Conservation (phyloP, 2,888 invertebrate species). For the Xestobium rufovillosum region DNA sequence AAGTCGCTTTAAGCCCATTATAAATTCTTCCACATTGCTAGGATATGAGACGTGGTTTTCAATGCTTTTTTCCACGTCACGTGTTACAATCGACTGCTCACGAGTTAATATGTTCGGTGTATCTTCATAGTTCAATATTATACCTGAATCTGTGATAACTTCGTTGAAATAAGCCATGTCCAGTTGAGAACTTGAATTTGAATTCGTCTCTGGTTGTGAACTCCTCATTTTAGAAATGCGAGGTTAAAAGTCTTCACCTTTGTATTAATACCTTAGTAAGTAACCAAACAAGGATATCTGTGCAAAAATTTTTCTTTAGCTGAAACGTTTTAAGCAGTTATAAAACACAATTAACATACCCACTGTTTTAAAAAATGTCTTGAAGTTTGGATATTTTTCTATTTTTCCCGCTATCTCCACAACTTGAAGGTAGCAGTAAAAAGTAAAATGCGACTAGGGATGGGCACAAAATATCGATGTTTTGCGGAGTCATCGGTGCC, state of each 20-base stretch:
- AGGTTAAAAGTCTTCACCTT: conserved; percentile 17
- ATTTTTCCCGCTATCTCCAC: no score
- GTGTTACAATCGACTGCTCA: conserved; percentile 37
- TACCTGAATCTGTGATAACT: conserved; percentile 28
- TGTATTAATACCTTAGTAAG: conserved; percentile 7
- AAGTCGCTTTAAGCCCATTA: conserved; percentile 42
- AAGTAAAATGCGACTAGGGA: no score
- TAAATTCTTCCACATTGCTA: conserved; percentile 48
- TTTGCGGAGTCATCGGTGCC: no score
- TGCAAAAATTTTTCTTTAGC: not conserved
- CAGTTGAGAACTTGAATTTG: no score
- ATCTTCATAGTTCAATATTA: conserved; percentile 27
- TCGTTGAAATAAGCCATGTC: conserved; percentile 23
- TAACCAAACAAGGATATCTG: conserved; percentile 3
- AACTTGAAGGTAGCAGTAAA: no score
- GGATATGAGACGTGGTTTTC: conserved; percentile 15
- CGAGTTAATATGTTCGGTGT: conserved; percentile 30
- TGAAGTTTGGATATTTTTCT: no score
- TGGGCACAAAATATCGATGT: no score
- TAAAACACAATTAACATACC: no score
- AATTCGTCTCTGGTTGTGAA: no score
- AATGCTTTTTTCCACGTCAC: conserved; percentile 31
- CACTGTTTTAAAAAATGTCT: no score
- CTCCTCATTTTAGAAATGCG: conserved; percentile 13
- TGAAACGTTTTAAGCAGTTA: conserved; percentile 1